Evolutionary conservation across 1,140 invertebrate species (phyloP).

Genomic region (Drosophila bipectinata): DNA sequence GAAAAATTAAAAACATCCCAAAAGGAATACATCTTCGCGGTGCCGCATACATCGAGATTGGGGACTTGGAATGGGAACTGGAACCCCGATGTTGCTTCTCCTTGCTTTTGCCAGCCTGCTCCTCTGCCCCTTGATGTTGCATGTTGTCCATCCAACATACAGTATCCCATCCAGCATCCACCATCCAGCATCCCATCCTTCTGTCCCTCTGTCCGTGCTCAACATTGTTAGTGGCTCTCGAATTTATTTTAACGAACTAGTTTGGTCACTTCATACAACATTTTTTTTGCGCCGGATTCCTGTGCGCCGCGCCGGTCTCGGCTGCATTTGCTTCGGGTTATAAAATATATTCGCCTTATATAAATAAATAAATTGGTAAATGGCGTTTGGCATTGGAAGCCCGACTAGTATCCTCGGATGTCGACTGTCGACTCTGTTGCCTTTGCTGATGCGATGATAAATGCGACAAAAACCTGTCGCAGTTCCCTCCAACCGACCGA

Average conservation of each 20-base stretch:
- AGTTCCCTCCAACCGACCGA: constrained; percentile 58
- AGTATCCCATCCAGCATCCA: constrained; percentile 19
- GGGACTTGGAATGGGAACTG: constrained; percentile 29
- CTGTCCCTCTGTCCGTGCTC: constrained; percentile 45
- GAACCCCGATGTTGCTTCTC: constrained; percentile 18
- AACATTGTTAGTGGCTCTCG: constrained; percentile 81
- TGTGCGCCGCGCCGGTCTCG: constrained; percentile 9
- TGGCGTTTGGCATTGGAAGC: constrained; percentile 74
- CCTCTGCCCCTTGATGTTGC: constrained; percentile 46
- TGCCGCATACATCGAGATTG: constrained; percentile 66
- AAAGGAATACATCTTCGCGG: constrained; percentile 81
- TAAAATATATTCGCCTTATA: constrained; percentile 83
- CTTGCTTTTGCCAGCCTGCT: not conserved
- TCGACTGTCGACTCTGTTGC: constrained; percentile 5
- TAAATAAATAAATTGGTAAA: constrained; percentile 83
- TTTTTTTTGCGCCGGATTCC: constrained; percentile 51
- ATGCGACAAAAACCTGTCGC: constrained; percentile 82
- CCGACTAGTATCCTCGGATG: not conserved
- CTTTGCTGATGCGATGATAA: constrained; percentile 76
- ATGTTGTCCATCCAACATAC: constrained; percentile 62
- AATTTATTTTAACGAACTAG: constrained; percentile 83
- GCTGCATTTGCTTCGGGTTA: constrained; percentile 71
- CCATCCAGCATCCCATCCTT: constrained; percentile 6
- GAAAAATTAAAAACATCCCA: constrained; percentile 83
- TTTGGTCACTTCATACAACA: constrained; percentile 82